phyloP scores from a whole-genome alignment of 2,797 vertebrate genomes.

The Alca torda region DNA sequence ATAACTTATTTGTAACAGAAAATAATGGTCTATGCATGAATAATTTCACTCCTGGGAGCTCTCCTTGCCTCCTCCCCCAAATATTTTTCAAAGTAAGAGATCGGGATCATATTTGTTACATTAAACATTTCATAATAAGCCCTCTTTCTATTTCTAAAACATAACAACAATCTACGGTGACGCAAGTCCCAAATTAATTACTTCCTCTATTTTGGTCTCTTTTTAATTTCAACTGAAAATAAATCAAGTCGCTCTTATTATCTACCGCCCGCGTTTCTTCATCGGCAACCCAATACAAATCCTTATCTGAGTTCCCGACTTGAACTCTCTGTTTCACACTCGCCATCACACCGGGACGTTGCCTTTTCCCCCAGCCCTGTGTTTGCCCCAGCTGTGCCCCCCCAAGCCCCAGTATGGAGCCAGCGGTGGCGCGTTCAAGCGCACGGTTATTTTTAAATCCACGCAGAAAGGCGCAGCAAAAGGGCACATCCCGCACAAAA shows the following conservation, averaged over 20 bases:
- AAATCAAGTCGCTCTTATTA: not conserved
- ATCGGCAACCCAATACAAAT: not conserved
- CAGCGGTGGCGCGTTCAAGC: not conserved
- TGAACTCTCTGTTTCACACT: not conserved
- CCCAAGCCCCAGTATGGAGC: not conserved
- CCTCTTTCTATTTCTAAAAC: not conserved
- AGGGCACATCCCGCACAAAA: not conserved
- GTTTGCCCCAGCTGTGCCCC: not conserved
- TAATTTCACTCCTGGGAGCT: not conserved
- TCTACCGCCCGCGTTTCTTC: not conserved
- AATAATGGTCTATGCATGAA: not conserved
- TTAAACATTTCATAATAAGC: not conserved
- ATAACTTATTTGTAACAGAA: not conserved
- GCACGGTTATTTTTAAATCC: conserved; percentile 55
- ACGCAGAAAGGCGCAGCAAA: conserved; percentile 19
- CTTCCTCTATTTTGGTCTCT: conserved; percentile 1
- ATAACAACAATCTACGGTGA: not conserved
- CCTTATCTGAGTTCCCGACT: not conserved
- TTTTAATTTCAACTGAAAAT: not conserved
- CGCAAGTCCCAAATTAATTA: conserved; percentile 19
- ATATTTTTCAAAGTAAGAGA: not conserved
- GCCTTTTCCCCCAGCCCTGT: conserved; percentile 4
- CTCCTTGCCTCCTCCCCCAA: not conserved
- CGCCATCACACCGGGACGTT: not conserved
- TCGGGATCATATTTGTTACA: not conserved